These are phyloP conservation scores for Penaeus monodon DNA, from an alignment of 2,888 invertebrate genomes.

Conservation along the genomic window DNA sequence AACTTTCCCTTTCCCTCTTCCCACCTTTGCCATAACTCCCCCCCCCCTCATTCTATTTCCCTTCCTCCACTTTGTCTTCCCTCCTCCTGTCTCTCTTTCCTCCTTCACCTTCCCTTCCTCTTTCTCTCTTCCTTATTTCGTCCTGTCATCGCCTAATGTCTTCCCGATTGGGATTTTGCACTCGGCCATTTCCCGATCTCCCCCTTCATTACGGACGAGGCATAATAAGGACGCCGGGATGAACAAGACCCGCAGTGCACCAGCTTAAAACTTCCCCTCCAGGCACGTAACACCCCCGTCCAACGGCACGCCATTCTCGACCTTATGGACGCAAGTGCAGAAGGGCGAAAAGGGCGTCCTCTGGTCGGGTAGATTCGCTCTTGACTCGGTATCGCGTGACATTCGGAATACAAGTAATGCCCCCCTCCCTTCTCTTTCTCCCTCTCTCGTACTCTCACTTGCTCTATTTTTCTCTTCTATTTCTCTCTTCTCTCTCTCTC, in stretches of 20 bases:
- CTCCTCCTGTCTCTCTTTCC: no score
- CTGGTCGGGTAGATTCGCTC: neutral
- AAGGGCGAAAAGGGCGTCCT: neutral
- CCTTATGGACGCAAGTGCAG: neutral
- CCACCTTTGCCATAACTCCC: no score
- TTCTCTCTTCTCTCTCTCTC: neutral
- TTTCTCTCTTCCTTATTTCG: no score
- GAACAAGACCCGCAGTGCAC: neutral
- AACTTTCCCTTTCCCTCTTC: no score
- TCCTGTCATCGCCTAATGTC: no score
- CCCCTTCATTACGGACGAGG: neutral
- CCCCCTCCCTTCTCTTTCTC: neutral
- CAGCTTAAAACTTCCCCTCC: neutral
- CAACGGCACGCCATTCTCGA: neutral
- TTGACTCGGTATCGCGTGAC: neutral
- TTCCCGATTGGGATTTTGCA: no score
- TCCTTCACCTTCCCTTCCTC: no score
- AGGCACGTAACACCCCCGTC: neutral
- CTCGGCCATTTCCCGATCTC: no score
- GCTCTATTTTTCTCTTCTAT: neutral
- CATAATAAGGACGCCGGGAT: conserved; percentile 1
- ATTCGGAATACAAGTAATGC: neutral
- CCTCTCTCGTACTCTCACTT: neutral
- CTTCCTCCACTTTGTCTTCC: no score
- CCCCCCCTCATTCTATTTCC: no score